Evolutionary conservation across 2,797 vertebrate species (phyloP).

Genomic region (Cynopterus sphinx): DNA sequence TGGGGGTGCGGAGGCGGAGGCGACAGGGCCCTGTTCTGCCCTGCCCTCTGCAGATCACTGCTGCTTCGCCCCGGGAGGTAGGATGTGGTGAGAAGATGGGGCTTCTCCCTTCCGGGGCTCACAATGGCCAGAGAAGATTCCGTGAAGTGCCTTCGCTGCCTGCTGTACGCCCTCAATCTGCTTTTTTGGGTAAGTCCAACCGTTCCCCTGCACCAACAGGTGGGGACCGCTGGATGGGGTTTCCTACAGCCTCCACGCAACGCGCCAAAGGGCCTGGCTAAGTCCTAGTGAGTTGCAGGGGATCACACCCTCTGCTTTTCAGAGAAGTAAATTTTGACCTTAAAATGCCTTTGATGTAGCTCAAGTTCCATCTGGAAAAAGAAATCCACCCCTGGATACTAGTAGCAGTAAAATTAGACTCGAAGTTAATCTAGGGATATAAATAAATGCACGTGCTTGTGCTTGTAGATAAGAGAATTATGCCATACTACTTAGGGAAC

Average conservation of each 20-base stretch:
- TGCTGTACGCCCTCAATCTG: conserved; percentile 96
- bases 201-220: conserved; percentile 81
- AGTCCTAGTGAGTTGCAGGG: conserved; percentile 55
- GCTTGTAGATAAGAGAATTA: conserved; percentile 72
- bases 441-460: conserved; percentile 76
- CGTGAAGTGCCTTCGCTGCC: conserved; percentile 95
- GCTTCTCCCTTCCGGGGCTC: conserved; percentile 82
- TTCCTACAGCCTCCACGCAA: conserved; percentile 70
- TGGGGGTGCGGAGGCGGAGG: background rate
- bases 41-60: conserved; percentile 64
- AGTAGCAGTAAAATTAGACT: conserved; percentile 56
- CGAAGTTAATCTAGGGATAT: conserved; percentile 67
- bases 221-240: conserved; percentile 77
- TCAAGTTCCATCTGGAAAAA: background rate
- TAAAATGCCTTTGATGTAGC: conserved; percentile 73
- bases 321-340: conserved; percentile 32
- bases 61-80: conserved; percentile 62
- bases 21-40: background rate
- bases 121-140: conserved; percentile 98
- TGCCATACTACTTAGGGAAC: conserved; percentile 28
- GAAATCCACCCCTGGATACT: background rate
- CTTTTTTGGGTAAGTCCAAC: conserved; percentile 95
- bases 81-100: conserved; percentile 89
- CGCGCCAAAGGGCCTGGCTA: conserved; percentile 61
- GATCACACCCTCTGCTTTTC: conserved; percentile 48